Conservation (phyloP, 2,113 vertebrate species). For the Actenoides lindsayi region DNA sequence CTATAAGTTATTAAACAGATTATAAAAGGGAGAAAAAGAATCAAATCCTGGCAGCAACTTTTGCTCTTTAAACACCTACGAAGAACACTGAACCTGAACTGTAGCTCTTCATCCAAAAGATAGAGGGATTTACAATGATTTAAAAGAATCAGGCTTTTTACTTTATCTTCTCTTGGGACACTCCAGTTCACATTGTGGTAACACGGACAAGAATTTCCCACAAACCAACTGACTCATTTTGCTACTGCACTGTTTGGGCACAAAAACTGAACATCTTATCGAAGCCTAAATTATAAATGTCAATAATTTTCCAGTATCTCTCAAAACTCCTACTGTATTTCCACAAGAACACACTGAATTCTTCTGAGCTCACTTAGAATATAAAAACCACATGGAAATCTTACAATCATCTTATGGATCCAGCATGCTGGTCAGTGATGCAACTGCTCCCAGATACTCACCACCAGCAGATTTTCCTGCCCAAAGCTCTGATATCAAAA, state of each 20-base stretch:
- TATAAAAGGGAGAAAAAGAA: neutral
- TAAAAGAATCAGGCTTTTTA: neutral
- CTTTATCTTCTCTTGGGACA: neutral
- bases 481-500: conserved; percentile 14
- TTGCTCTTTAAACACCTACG: neutral
- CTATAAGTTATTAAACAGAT: neutral
- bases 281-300: neutral
- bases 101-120: neutral
- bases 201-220: neutral
- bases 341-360: neutral
- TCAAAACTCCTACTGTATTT: neutral
- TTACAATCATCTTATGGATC: neutral
- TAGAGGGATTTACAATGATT: neutral
- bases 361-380: neutral
- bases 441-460: neutral
- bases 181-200: neutral
- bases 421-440: neutral
- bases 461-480: neutral
- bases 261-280: neutral
- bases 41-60: neutral
- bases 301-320: neutral
- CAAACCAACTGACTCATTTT: neutral
- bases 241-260: neutral
- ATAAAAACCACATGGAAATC: neutral
- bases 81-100: neutral